Percentiles rank a stretch among this genome's conserved stretches.
phyloP scores from a whole-genome alignment of 2,888 invertebrate genomes.

The Parthenolecanium corni region DNA sequence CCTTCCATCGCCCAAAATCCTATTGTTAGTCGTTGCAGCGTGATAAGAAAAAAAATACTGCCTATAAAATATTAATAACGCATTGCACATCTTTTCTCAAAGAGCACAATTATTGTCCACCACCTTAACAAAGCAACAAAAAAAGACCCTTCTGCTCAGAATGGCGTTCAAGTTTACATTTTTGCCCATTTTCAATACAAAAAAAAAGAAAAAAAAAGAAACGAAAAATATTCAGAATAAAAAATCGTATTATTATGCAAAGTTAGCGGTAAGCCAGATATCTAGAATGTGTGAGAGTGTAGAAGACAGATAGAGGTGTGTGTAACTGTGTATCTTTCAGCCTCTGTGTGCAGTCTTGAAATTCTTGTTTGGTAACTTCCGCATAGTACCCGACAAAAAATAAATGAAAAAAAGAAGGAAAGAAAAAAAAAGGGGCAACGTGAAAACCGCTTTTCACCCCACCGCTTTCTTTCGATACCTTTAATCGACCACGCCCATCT shows the following conservation, averaged over 20 bases:
- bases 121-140: no score
- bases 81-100: no score
- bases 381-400: constrained; percentile 5
- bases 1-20: no score
- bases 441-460: constrained; percentile 8
- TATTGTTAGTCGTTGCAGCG: no score
- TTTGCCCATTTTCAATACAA: background rate
- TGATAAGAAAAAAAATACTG: no score
- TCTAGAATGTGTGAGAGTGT: background rate
- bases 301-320: no score
- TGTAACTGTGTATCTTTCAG: no score
- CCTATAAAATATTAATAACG: no score
- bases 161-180: constrained; percentile 16
- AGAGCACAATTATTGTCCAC: no score
- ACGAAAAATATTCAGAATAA: background rate
- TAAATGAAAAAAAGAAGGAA: no score
- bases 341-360: background rate
- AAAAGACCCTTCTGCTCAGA: background rate
- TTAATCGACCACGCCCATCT: constrained; percentile 23
- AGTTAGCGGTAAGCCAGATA: constrained; percentile 25
- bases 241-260: constrained; percentile 27
- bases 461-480: constrained; percentile 7
- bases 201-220: no score
- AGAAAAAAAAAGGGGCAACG: constrained; percentile 7
- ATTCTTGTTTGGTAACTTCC: constrained; percentile 26